phyloP scores from a whole-genome alignment of 2,888 invertebrate species.

The Ellobium chinense region DNA sequence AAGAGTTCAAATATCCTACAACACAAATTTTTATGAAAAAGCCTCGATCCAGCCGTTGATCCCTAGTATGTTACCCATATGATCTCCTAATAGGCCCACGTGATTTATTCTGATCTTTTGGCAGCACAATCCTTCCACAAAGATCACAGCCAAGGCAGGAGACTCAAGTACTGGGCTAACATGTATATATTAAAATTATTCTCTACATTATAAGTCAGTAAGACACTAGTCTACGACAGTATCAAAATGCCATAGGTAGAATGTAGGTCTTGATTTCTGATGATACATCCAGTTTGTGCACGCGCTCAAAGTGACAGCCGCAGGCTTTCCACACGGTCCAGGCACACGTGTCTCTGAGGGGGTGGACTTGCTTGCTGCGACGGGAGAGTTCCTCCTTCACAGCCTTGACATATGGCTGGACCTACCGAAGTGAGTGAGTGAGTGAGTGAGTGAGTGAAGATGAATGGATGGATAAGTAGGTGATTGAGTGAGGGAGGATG shows the following conservation, averaged over 20 bases:
- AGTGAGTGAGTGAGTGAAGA: too few species aligned
- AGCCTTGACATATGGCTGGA: conserved; percentile 12
- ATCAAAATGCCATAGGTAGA: conserved; percentile 36
- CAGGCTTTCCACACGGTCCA: conserved; percentile 46
- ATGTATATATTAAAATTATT: too few species aligned
- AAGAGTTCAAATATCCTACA: too few species aligned
- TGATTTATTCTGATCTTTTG: conserved; percentile 12
- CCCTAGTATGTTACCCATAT: too few species aligned
- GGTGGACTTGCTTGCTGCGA: conserved; percentile 16
- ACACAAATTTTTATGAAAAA: too few species aligned
- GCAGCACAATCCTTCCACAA: conserved; percentile 42
- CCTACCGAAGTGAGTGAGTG: too few species aligned
- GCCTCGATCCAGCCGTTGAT: too few species aligned
- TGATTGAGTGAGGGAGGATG: too few species aligned
- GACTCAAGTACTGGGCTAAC: too few species aligned
- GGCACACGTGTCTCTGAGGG: conserved; percentile 27
- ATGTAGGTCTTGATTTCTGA: conserved; percentile 42
- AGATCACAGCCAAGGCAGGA: conserved; percentile 35
- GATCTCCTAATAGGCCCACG: conserved; percentile 2
- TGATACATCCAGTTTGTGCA: conserved; percentile 29
- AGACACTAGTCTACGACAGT: too few species aligned
- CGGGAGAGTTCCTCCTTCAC: conserved; percentile 23
- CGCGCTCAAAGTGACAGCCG: conserved; percentile 10
- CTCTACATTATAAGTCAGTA: too few species aligned
- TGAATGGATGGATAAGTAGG: too few species aligned